These are phyloP conservation scores for Dasyprocta punctata DNA, from an alignment of 2,113 vertebrate genomes.

Conservation along the genomic window DNA sequence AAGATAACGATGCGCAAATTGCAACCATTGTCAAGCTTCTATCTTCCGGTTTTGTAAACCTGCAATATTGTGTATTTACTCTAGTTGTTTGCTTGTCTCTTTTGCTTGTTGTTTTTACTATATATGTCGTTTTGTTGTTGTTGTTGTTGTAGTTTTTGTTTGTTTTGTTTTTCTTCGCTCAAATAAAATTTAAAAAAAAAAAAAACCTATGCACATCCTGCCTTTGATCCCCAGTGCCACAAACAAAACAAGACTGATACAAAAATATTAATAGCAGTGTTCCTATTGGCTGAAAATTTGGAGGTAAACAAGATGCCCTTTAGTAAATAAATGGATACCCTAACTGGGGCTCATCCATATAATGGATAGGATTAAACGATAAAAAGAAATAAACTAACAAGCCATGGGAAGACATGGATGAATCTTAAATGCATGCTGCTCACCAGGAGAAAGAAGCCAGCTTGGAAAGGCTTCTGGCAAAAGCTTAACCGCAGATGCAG, in stretches of 20 bases:
- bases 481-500: neutral
- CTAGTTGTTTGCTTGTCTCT: too few relatives aligned
- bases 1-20: too few relatives aligned
- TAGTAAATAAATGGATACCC: neutral
- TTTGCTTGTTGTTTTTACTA: too few relatives aligned
- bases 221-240: neutral
- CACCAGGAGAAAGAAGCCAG: neutral
- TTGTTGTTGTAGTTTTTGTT: too few relatives aligned
- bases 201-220: neutral
- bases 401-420: neutral
- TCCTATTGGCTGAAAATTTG: neutral
- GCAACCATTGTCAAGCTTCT: too few relatives aligned
- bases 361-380: neutral
- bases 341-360: neutral
- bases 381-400: neutral
- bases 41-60: too few relatives aligned
- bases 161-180: too few relatives aligned
- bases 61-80: too few relatives aligned
- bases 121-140: too few relatives aligned
- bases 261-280: neutral
- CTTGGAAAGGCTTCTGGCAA: neutral
- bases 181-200: too few relatives aligned
- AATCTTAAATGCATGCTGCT: neutral
- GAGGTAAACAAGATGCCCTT: neutral
- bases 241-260: neutral